A percentile compares a stretch with the other conserved stretches of the same genome.
phyloP scores from a whole-genome alignment of 2,113 vertebrate genomes.

The Thomomys bottae region DNA sequence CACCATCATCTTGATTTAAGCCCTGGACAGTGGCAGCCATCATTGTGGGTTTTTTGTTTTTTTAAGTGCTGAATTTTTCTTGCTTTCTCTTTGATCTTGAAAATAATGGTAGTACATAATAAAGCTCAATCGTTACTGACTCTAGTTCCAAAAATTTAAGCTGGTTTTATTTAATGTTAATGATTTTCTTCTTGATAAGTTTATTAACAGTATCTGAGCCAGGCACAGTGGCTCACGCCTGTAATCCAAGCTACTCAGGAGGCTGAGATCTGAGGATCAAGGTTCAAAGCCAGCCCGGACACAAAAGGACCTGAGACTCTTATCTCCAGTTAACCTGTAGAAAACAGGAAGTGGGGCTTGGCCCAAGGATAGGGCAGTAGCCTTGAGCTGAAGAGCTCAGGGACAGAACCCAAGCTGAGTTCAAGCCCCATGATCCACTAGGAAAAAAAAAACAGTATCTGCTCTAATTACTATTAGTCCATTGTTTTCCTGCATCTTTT shows the following conservation, averaged over 20 bases:
- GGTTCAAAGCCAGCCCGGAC: too few relatives aligned
- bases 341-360: too few relatives aligned
- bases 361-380: too few relatives aligned
- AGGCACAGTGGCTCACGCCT: too few relatives aligned
- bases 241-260: too few relatives aligned
- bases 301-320: too few relatives aligned
- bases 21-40: too few relatives aligned
- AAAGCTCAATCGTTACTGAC: not conserved
- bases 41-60: not conserved
- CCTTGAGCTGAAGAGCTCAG: too few relatives aligned
- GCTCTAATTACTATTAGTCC: not conserved
- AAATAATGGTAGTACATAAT: not conserved
- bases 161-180: not conserved
- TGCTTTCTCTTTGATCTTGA: slow-evolving; percentile 33
- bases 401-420: too few relatives aligned
- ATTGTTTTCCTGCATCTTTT: not conserved
- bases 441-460: not conserved
- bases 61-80: not conserved
- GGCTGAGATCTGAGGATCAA: too few relatives aligned
- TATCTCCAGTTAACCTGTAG: too few relatives aligned
- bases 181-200: not conserved
- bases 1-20: not conserved
- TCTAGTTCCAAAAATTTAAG: slow-evolving; percentile 9
- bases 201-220: not conserved
- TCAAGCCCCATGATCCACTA: too few relatives aligned